phyloP scores from a whole-genome alignment of 2,888 invertebrate species.

The Dasypolia templi region DNA sequence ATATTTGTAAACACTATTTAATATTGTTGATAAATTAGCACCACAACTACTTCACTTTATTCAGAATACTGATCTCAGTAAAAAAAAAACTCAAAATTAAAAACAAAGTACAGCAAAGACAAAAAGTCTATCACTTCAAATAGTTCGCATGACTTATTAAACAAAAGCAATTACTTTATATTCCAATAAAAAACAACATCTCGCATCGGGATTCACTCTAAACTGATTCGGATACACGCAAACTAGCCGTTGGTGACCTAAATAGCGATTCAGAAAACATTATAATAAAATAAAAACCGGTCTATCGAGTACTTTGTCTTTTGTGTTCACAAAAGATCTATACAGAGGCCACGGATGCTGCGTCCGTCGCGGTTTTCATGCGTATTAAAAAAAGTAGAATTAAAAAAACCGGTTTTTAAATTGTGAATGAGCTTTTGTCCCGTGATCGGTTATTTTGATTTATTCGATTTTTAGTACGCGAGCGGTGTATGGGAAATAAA shows the following conservation, averaged over 20 bases:
- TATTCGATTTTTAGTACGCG: slow-evolving; percentile 89
- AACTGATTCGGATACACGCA: slow-evolving; percentile 76
- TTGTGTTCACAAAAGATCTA: slow-evolving; percentile 83
- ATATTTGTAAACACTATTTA: background rate
- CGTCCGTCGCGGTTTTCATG: slow-evolving; percentile 75
- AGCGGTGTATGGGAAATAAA: slow-evolving; percentile 83
- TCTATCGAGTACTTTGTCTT: slow-evolving; percentile 84
- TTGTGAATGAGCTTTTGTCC: slow-evolving; percentile 87
- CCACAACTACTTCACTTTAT: background rate
- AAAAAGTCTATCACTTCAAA: slow-evolving; percentile 24
- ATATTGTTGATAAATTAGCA: background rate
- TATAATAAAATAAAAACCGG: slow-evolving; percentile 82
- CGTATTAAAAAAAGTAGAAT: slow-evolving; percentile 75
- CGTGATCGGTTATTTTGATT: slow-evolving; percentile 89
- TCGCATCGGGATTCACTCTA: slow-evolving; percentile 69
- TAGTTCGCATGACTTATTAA: slow-evolving; percentile 24
- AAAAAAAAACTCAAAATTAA: background rate
- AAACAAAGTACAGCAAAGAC: background rate
- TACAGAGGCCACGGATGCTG: slow-evolving; percentile 89
- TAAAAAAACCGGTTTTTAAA: slow-evolving; percentile 85
- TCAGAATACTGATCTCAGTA: background rate
- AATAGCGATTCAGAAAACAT: slow-evolving; percentile 77
- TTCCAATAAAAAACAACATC: slow-evolving; percentile 57
- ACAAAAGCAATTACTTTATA: slow-evolving; percentile 46
- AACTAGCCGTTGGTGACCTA: slow-evolving; percentile 87